These are phyloP conservation scores for Petrocephalus sullivani DNA, from an alignment of 2,797 vertebrate genomes.

Conservation along the genomic window DNA sequence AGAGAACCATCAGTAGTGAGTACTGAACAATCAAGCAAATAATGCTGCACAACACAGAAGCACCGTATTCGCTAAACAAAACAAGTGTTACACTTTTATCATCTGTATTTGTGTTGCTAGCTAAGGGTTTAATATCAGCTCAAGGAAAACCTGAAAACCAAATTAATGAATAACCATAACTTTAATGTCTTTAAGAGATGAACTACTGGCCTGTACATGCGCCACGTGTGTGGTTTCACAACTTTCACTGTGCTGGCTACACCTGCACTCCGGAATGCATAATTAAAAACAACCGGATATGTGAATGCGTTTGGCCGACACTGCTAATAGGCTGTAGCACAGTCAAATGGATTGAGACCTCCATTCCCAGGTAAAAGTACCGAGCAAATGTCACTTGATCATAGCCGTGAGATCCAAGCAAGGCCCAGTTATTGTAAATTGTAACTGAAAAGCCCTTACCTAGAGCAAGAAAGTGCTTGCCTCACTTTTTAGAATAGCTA, in stretches of 20 bases:
- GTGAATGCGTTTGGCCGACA: neutral
- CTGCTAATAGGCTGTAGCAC: neutral
- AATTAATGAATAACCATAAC: slow-evolving; percentile 6
- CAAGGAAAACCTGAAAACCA: neutral
- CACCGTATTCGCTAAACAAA: neutral
- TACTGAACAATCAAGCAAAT: neutral
- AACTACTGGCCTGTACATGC: neutral
- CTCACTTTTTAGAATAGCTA: neutral
- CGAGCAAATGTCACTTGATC: neutral
- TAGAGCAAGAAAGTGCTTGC: neutral
- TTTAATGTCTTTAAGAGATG: neutral
- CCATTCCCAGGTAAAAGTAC: neutral
- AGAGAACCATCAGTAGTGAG: neutral
- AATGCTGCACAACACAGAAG: neutral
- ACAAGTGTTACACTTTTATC: neutral
- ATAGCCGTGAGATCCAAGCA: neutral
- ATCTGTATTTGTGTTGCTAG: neutral
- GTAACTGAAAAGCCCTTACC: neutral
- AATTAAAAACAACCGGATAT: neutral
- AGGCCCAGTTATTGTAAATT: neutral
- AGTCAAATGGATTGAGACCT: neutral
- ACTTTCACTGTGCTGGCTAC: neutral
- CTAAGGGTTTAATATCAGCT: neutral
- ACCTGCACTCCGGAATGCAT: slow-evolving; percentile 3
- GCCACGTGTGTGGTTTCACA: neutral